A percentile compares a stretch with the other conserved stretches of the same genome.
phyloP scores from a whole-genome alignment of 1,140 invertebrate species.

The Pectinophora gossypiella region DNA sequence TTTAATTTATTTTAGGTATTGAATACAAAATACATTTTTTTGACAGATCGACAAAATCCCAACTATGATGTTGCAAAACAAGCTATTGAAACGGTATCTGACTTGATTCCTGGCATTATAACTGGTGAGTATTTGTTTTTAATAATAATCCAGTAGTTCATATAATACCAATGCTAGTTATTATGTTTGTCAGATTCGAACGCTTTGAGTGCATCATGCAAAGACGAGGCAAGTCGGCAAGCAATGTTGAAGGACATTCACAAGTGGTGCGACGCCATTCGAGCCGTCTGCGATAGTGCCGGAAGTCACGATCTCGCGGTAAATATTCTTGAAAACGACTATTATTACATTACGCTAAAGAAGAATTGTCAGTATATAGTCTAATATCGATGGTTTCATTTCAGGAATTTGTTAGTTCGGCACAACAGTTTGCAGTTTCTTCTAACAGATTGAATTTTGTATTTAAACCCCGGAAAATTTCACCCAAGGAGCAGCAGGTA shows the following conservation, averaged over 20 bases:
- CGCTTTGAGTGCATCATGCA: too few relatives aligned
- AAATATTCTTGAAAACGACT: too few relatives aligned
- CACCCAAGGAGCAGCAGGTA: neutral
- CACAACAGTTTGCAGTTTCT: neutral
- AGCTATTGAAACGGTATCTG: constrained; percentile 21
- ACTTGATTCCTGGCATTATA: constrained; percentile 31
- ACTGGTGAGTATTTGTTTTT: constrained; percentile 21
- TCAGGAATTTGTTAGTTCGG: neutral
- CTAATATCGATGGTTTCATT: neutral
- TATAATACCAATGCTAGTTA: too few relatives aligned
- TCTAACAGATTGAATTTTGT: neutral
- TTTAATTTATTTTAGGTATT: too few relatives aligned
- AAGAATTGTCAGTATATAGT: too few relatives aligned
- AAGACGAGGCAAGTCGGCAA: neutral
- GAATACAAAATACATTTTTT: neutral
- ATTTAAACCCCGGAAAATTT: neutral
- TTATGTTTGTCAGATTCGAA: too few relatives aligned
- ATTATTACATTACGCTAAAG: too few relatives aligned
- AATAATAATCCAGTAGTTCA: too few relatives aligned
- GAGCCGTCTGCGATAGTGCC: neutral
- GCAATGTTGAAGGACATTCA: constrained; percentile 1
- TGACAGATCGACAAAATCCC: constrained; percentile 25
- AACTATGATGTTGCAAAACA: constrained; percentile 25
- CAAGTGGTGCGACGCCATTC: neutral
- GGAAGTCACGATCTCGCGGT: neutral